Evolutionary conservation across 2,888 invertebrate genomes (phyloP).

Genomic region (Melinaea menophilus): DNA sequence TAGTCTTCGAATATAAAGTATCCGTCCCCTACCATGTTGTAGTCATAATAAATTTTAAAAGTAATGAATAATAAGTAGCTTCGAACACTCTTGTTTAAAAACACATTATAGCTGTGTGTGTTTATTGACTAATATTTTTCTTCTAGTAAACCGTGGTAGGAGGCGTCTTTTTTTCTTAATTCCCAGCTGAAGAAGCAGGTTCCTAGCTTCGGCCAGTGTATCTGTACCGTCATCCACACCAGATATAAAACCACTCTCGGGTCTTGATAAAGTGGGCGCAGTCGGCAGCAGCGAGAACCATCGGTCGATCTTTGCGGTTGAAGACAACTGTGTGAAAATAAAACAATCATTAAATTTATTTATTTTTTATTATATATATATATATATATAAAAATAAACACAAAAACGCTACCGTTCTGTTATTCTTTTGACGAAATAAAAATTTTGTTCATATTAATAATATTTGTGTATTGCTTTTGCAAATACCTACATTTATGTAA

Average conservation of each 20-base stretch:
- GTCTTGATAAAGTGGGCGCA: constrained; percentile 81
- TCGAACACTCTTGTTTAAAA: constrained; percentile 38
- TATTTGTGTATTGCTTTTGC: too few species aligned
- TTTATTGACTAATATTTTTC: constrained; percentile 81
- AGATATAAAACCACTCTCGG: constrained; percentile 87
- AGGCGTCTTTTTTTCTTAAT: constrained; percentile 84
- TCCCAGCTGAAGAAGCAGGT: constrained; percentile 82
- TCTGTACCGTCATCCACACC: constrained; percentile 78
- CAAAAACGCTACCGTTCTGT: too few species aligned
- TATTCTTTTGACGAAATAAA: too few species aligned
- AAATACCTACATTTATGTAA: too few species aligned
- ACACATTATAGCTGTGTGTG: constrained; percentile 59
- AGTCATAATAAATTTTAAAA: background rate
- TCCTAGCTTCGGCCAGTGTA: constrained; percentile 81
- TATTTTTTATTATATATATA: background rate
- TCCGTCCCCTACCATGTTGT: background rate
- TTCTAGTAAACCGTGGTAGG: constrained; percentile 83
- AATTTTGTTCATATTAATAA: too few species aligned
- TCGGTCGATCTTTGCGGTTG: constrained; percentile 87
- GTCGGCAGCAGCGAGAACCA: constrained; percentile 86
- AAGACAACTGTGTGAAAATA: constrained; percentile 78
- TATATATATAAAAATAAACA: background rate
- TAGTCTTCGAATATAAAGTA: background rate
- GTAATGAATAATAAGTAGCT: constrained; percentile 16
- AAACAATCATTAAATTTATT: background rate